Base-by-base conservation (phyloP, 2,888 invertebrate species). In the Ecliptopera silaceata region DNA sequence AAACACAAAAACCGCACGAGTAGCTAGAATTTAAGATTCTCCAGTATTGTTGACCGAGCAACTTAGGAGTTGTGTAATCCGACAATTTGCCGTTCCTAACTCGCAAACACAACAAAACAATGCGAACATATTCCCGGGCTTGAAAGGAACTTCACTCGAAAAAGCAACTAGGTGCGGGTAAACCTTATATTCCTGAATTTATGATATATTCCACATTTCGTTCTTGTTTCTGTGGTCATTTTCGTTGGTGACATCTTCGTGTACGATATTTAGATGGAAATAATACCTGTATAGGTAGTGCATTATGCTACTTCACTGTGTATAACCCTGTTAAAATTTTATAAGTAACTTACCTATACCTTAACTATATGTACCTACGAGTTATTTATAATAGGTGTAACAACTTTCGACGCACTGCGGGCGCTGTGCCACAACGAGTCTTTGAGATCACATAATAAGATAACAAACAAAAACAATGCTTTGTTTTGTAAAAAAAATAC, bases 31-130 rank as follows among this genome's bases (percentile, higher is more conserved):
- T 79, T 79, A 79, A 82, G 84, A 81, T 80, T 80, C 76, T 69
- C 65, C 74, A 69, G 73, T 75, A 74, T 74, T 88, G 84, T 88
- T 89, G 87, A 86, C 84, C 85, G 76, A 82, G 74, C 79, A 81
- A 86, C 88, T 88, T 87, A 86, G 42, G 78, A 85, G 84, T 88
- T 86, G 82, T 86, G 85, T 87, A 87, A 89, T 87, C 86, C 84
- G 72, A 83, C 85, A 86, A 88, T 87, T 88, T 86, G 85, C 86
- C 84, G 80, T 79, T 82, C 72, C 82, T 86, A 86, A 89, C 87
- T 87, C 84, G 82, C 80, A 86, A 89, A 85, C 86, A 88, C 76
- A 89, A 89, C 88, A 89, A 85, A 87, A 88, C 86, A 86, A 84
- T 76, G 79, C 77, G 83, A 86, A 84, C 88, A 86, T 84, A 86